phyloP scores from a whole-genome alignment of 2,888 invertebrate species.

The Meliscaeva auricollis region DNA sequence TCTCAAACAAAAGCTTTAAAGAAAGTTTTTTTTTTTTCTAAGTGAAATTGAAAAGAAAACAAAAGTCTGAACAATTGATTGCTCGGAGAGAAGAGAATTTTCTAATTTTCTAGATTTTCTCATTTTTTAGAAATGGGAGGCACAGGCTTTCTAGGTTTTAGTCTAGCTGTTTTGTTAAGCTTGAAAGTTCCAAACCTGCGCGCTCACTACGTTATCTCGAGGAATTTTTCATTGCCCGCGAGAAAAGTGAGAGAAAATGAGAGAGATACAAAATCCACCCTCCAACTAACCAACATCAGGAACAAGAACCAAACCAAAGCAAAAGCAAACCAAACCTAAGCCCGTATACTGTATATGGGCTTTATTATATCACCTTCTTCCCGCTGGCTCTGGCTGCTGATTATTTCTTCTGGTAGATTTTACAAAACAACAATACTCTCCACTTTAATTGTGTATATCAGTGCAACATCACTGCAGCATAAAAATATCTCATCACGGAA shows the following conservation, averaged over 20 bases:
- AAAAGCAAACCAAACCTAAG: slow-evolving; percentile 4
- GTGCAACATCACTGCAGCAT: slow-evolving; percentile 57
- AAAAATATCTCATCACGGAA: slow-evolving; percentile 38
- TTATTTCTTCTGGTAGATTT: not conserved
- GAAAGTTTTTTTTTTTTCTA: not conserved
- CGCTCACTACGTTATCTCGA: no score
- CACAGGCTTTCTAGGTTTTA: not conserved
- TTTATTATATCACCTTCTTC: slow-evolving; percentile 71
- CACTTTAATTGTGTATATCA: slow-evolving; percentile 64
- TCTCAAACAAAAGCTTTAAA: not conserved
- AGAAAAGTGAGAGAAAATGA: not conserved
- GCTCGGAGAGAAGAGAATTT: slow-evolving; percentile 3
- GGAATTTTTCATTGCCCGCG: no score
- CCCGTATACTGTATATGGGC: not conserved
- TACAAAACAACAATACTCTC: slow-evolving; percentile 34
- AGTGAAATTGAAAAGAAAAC: not conserved
- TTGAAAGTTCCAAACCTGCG: slow-evolving; percentile 40
- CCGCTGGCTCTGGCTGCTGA: slow-evolving; percentile 18
- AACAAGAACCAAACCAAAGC: slow-evolving; percentile 23
- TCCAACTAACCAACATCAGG: not conserved
- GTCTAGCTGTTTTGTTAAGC: no score
- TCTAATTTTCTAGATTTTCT: slow-evolving; percentile 8
- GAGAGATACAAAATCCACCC: slow-evolving; percentile 18
- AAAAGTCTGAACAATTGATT: slow-evolving; percentile 5
- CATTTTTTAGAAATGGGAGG: not conserved